Evolutionary conservation across 2,888 invertebrate genomes (phyloP), one percentile per base, ranked within the genome.

Genomic region (Acronicta alni): DNA sequence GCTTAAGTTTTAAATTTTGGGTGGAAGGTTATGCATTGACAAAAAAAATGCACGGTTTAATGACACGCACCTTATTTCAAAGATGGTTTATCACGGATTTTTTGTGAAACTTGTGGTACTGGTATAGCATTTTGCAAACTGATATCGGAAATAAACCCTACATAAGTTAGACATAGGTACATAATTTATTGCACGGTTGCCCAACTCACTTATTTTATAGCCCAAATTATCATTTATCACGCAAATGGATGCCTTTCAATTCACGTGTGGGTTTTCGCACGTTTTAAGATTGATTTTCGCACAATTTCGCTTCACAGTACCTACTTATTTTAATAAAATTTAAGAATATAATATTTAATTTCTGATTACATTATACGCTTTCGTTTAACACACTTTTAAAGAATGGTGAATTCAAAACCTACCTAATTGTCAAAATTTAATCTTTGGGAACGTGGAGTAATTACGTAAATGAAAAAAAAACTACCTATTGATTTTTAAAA

Each of bases 231-330:
- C n/a, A 30, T 30, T 30, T 26, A 6, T 9, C 9, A 30, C 12
- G 12, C 30, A 12, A 2, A 30, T 30, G 1, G 10, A 30, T 12
- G 12, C 14, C 32, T n/a, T n/a, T n/a, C 5, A 5, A 14, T 20
- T 46, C 76, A 72, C 58, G 49, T 57, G 35, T 35, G 35, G 43
- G 20, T 46, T 58, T 57, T 53, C 14, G 58, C 75, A 72, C 75
- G 60, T 61, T 46, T 72, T 48, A 20, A 35, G 26, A 46, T 44
- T 42, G 44, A 54, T 38, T 46, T 67, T 52, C 46, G 55, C 70
- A 69, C 70, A 12, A 5, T 26, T 54, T 48, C 48, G 41, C 15
- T 69, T 42, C 18, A 52, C 23, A 14, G 10, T 32, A 6, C 38
- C 20, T 38, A 2, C 38, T 30, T 38, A 2, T 6, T 12, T 3